Evolutionary conservation across 2,888 invertebrate species (phyloP).

Genomic region (Allacma fusca): DNA sequence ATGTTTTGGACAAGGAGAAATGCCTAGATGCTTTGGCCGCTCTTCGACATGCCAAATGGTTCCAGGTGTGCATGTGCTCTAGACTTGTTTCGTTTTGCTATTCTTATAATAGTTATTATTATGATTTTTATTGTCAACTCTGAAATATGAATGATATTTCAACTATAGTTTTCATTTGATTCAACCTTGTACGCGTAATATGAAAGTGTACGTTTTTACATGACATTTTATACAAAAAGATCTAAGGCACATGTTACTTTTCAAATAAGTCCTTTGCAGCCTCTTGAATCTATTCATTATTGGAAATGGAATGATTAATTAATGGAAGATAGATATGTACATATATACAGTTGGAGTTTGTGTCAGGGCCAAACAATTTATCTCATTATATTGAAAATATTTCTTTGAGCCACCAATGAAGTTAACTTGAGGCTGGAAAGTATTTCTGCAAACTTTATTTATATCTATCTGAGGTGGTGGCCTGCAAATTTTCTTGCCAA

Average conservation of each 20-base stretch:
- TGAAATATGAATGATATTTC: conserved; percentile 2
- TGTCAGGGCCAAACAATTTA: background rate
- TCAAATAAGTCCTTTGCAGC: conserved; percentile 63
- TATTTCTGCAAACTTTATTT: conserved; percentile 56
- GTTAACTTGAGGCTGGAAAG: conserved; percentile 68
- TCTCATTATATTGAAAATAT: too few relatives aligned
- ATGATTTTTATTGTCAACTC: background rate
- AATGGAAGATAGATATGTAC: conserved; percentile 2
- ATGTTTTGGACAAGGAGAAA: conserved; percentile 98
- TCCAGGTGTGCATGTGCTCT: conserved; percentile 82
- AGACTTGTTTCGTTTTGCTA: conserved; percentile 56
- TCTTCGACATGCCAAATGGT: conserved; percentile 99
- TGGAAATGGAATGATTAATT: background rate
- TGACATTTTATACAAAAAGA: conserved; percentile 26
- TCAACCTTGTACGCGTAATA: background rate
- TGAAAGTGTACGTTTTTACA: background rate
- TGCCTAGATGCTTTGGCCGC: conserved; percentile 99
- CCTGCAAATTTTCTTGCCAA: conserved; percentile 25
- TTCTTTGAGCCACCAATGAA: conserved; percentile 8
- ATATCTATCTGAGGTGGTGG: conserved; percentile 57
- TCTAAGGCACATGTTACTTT: conserved; percentile 61
- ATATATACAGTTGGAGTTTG: background rate
- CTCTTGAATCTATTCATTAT: conserved; percentile 62
- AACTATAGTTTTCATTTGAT: background rate
- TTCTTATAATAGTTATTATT: background rate